Percentiles rank a stretch among this genome's conserved stretches.
phyloP scores from a whole-genome alignment of 1,140 invertebrate species.

The Acyrthosiphon pisum region DNA sequence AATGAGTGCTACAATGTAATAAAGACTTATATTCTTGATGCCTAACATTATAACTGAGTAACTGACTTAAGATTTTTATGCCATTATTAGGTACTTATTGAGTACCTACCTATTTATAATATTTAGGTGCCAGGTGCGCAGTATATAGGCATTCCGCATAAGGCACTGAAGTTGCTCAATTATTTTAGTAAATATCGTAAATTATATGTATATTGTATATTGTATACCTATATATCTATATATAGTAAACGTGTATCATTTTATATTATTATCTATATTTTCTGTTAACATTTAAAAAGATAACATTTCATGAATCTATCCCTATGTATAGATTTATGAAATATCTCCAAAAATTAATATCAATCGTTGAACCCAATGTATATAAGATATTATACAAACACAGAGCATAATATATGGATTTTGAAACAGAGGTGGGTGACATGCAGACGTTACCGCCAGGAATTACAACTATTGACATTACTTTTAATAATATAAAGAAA shows the following conservation, averaged over 20 bases:
- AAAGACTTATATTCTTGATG: background rate
- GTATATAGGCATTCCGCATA: too few species aligned
- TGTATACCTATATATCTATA: too few species aligned
- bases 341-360: background rate
- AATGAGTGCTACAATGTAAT: too few species aligned
- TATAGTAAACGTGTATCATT: background rate
- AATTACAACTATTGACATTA: background rate
- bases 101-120: too few species aligned
- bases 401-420: background rate
- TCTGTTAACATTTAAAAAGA: background rate
- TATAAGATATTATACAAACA: background rate
- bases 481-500: background rate
- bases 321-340: background rate
- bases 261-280: background rate
- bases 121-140: too few species aligned
- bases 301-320: background rate
- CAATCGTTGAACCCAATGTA: background rate
- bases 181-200: too few species aligned
- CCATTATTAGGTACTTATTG: too few species aligned
- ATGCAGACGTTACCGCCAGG: background rate
- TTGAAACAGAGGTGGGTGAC: background rate
- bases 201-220: too few species aligned
- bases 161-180: too few species aligned
- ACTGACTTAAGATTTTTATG: too few species aligned
- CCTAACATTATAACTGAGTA: background rate